phyloP scores from a whole-genome alignment of 2,888 invertebrate genomes.

The Steromphala cineraria region DNA sequence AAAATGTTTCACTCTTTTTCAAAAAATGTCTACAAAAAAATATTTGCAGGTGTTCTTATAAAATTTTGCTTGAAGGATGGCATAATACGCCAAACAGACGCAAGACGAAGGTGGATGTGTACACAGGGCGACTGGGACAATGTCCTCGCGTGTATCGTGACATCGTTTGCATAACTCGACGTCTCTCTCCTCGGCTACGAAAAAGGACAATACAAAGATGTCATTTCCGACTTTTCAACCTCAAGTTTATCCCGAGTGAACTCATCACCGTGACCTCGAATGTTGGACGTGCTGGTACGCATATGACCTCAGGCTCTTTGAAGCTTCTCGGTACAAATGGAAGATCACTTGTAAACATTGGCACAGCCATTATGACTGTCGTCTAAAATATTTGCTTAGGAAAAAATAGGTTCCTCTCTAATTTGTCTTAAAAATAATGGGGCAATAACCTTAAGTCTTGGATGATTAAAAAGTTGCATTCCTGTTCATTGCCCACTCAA shows the following conservation, averaged over 20 bases:
- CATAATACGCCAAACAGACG: not conserved
- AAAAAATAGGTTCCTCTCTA: not conserved
- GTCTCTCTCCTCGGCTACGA: not conserved
- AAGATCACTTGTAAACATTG: not conserved
- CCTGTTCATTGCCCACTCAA: too few species aligned
- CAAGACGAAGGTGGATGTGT: not conserved
- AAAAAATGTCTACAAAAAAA: not conserved
- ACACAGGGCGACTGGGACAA: not conserved
- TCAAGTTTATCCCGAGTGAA: not conserved
- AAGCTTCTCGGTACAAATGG: not conserved
- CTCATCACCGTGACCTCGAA: not conserved
- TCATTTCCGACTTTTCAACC: not conserved
- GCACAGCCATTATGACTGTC: not conserved
- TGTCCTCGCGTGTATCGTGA: not conserved
- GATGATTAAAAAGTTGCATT: too few species aligned
- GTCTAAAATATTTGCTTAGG: not conserved
- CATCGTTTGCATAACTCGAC: not conserved
- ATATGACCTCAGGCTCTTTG: not conserved
- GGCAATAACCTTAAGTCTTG: too few species aligned
- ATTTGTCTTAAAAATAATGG: not conserved
- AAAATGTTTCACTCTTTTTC: not conserved
- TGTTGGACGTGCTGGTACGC: not conserved
- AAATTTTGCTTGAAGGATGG: not conserved
- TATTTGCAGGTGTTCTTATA: conserved; percentile 2
- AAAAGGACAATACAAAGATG: not conserved